Percentiles rank a stretch among this genome's conserved stretches.
Evolutionary conservation across 1,140 invertebrate species (phyloP).

Genomic region (Trissolcus basalis): DNA sequence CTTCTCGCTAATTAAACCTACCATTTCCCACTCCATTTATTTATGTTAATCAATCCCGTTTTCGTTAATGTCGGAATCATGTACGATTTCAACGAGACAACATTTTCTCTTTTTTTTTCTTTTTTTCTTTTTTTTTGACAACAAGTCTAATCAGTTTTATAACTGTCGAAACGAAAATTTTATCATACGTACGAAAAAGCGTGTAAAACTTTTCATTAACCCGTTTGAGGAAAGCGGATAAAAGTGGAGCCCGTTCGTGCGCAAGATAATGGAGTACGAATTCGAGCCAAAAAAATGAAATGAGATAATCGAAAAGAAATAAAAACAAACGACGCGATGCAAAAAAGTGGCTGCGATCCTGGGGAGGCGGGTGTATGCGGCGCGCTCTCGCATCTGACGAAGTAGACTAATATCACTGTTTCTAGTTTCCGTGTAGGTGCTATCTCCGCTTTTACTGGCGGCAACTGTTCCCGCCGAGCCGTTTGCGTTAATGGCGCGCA

Average conservation of each 20-base stretch:
- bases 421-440: constrained; percentile 38
- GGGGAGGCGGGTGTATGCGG: neutral
- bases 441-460: constrained; percentile 42
- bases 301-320: constrained; percentile 8
- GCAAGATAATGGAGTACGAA: neutral
- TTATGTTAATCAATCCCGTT: constrained; percentile 41
- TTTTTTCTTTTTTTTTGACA: too few species aligned
- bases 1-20: constrained; percentile 45
- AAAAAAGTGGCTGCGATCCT: constrained; percentile 9
- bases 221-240: too few species aligned
- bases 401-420: constrained; percentile 43
- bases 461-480: constrained; percentile 41
- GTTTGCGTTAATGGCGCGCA: constrained; percentile 52
- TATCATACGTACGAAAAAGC: too few species aligned
- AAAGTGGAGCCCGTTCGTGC: neutral
- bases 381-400: constrained; percentile 14
- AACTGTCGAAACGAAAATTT: too few species aligned
- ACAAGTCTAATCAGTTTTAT: too few species aligned
- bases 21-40: constrained; percentile 42
- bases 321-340: constrained; percentile 7
- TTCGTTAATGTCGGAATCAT: neutral
- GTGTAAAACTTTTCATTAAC: too few species aligned
- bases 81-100: neutral
- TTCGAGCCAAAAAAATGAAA: neutral
- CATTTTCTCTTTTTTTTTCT: too few species aligned